Evolutionary conservation across 1,140 invertebrate species (phyloP).

Genomic region (Polyergus mexicanus): DNA sequence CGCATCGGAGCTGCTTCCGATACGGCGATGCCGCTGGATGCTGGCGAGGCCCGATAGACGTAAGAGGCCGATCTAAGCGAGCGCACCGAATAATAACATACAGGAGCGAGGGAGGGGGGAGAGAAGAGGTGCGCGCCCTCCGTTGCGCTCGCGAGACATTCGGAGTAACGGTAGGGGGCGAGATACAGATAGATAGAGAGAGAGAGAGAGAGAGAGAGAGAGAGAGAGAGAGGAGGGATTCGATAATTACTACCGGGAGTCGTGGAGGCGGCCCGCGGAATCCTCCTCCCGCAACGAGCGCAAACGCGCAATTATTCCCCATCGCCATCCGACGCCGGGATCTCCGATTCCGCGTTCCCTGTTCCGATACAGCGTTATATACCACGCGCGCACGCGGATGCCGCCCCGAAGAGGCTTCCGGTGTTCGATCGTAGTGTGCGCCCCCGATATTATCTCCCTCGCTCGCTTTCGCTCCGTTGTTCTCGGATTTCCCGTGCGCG

Average conservation of each 20-base stretch:
- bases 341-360: conserved; percentile 83
- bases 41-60: conserved; percentile 36
- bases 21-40: conserved; percentile 71
- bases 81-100: conserved; percentile 85
- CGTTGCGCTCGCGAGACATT: conserved; percentile 26
- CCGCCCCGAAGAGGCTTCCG: conserved; percentile 58
- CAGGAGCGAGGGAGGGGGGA: conserved; percentile 53
- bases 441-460: conserved; percentile 60
- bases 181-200: background rate
- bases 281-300: conserved; percentile 85
- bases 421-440: conserved; percentile 69
- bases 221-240: conserved; percentile 76
- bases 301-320: conserved; percentile 86
- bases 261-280: conserved; percentile 82
- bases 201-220: background rate
- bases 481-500: conserved; percentile 50
- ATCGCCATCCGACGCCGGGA: conserved; percentile 80
- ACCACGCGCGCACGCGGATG: conserved; percentile 58
- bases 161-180: conserved; percentile 13
- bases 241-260: conserved; percentile 87
- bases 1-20: conserved; percentile 84
- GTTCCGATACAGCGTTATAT: conserved; percentile 60
- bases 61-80: conserved; percentile 65
- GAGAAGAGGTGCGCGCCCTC: background rate
- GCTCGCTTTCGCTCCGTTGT: conserved; percentile 28